Conservation (phyloP, 1,140 invertebrate species). For the Eriosoma lanigerum region DNA sequence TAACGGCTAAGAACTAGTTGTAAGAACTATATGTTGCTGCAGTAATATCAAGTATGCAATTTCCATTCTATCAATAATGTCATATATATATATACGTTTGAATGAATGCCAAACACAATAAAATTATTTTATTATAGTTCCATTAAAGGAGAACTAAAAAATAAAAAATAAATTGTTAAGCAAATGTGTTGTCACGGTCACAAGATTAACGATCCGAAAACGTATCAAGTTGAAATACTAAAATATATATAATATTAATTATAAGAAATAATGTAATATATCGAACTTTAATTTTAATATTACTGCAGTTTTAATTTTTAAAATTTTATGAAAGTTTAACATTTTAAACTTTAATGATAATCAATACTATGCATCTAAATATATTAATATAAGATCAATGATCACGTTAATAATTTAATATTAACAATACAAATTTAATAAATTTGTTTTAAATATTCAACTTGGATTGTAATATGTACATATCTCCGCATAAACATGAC, state of each 20-base stretch:
- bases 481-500: no score
- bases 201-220: slow-evolving; percentile 15
- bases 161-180: slow-evolving; percentile 16
- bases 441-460: no score
- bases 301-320: not conserved
- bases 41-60: not conserved
- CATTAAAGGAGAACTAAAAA: slow-evolving; percentile 25
- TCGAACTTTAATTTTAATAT: not conserved
- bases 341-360: no score
- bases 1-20: slow-evolving; percentile 4
- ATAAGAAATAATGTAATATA: not conserved
- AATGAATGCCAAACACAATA: slow-evolving; percentile 48
- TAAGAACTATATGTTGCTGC: no score
- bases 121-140: slow-evolving; percentile 40
- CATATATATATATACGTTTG: not conserved
- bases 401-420: no score
- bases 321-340: no score
- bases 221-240: slow-evolving; percentile 25
- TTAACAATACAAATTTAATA: no score
- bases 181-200: slow-evolving; percentile 28
- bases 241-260: not conserved
- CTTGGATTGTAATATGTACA: no score
- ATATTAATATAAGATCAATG: no score
- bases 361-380: no score
- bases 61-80: slow-evolving; percentile 47